Conservation (phyloP, 2,888 invertebrate genomes). For the Acronicta alni region DNA sequence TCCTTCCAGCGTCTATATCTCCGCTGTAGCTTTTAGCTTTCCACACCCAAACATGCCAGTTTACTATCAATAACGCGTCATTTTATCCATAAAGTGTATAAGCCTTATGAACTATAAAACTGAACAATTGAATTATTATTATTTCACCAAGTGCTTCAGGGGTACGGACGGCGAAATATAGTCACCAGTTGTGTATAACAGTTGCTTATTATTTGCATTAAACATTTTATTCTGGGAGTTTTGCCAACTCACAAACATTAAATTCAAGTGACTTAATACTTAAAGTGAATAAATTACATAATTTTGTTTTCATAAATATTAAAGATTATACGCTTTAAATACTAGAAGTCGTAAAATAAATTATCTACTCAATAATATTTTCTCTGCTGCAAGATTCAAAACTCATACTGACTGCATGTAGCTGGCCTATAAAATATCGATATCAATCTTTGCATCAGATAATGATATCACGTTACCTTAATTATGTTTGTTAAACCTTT, state of each 20-base stretch:
- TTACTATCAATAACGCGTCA: slow-evolving; percentile 83
- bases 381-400: no score
- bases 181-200: slow-evolving; percentile 41
- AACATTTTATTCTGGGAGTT: slow-evolving; percentile 48
- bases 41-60: slow-evolving; percentile 71
- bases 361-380: no score
- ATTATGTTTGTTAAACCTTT: no score
- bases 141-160: slow-evolving; percentile 39
- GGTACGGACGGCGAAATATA: slow-evolving; percentile 25
- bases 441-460: no score
- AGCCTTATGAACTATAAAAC: slow-evolving; percentile 65
- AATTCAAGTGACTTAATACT: slow-evolving; percentile 35
- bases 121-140: slow-evolving; percentile 64
- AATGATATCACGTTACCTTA: no score
- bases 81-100: slow-evolving; percentile 73
- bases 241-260: slow-evolving; percentile 45
- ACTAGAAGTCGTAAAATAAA: background rate
- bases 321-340: slow-evolving; percentile 16
- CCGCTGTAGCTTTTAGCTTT: slow-evolving; percentile 71
- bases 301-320: slow-evolving; percentile 30
- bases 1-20: slow-evolving; percentile 65
- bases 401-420: no score
- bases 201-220: slow-evolving; percentile 51
- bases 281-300: slow-evolving; percentile 32
- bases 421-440: no score